Conservation (phyloP, 2,797 vertebrate genomes). For the Cuniculus paca region DNA sequence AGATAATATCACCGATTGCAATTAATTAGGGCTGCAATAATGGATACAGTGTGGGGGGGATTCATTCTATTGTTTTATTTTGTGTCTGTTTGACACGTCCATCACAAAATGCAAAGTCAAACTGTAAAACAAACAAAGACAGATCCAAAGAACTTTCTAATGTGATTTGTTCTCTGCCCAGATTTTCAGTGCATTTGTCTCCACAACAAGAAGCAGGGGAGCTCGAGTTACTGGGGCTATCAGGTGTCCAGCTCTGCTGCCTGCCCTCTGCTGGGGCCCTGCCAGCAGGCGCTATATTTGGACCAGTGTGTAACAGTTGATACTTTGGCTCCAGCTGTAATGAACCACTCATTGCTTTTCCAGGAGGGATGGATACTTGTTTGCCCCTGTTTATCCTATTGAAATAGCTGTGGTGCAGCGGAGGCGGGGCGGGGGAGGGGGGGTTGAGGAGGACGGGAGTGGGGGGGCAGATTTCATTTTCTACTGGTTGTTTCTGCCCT, state of each 20-base stretch:
- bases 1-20: neutral
- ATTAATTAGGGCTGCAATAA: neutral
- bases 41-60: neutral
- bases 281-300: conserved; percentile 80
- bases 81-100: conserved; percentile 9
- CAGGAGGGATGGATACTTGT: conserved; percentile 30
- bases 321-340: conserved; percentile 63
- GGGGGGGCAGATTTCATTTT: too few relatives aligned
- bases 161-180: conserved; percentile 57
- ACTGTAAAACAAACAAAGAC: neutral
- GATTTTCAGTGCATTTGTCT: conserved; percentile 71
- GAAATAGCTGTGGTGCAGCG: conserved; percentile 55
- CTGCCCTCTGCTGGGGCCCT: neutral
- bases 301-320: conserved; percentile 71
- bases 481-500: neutral
- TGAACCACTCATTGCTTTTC: conserved; percentile 69
- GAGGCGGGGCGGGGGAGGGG: too few relatives aligned
- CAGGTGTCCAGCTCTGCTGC: conserved; percentile 62
- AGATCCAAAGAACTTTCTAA: conserved; percentile 50
- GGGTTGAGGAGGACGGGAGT: too few relatives aligned
- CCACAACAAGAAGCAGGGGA: conserved; percentile 60
- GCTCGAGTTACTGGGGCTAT: conserved; percentile 69
- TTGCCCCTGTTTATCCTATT: neutral
- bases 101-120: conserved; percentile 12
- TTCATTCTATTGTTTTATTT: neutral